These are phyloP conservation scores for Homarus gammarus DNA, from an alignment of 2,888 invertebrate genomes.

Conservation along the genomic window DNA sequence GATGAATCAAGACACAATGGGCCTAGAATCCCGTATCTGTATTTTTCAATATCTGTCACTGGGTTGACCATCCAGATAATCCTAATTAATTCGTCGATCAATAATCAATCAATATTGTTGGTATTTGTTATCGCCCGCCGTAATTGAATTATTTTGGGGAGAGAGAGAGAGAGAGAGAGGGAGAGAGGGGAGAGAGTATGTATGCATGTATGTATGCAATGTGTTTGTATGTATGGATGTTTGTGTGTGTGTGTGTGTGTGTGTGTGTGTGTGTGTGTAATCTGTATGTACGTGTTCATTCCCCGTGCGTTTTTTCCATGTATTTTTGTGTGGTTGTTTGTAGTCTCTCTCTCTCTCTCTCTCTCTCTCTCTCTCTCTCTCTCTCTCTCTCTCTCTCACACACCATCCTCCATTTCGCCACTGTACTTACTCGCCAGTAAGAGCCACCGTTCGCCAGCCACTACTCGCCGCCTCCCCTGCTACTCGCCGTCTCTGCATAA, in stretches of 20 bases:
- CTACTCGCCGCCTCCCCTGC: too few relatives aligned
- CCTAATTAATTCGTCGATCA: constrained; percentile 19
- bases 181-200: not conserved
- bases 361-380: too few relatives aligned
- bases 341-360: not conserved
- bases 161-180: not conserved
- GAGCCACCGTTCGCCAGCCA: too few relatives aligned
- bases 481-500: too few relatives aligned
- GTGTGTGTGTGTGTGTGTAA: too few relatives aligned
- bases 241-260: too few relatives aligned
- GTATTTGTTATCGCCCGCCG: not conserved
- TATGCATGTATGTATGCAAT: too few relatives aligned
- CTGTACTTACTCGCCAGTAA: too few relatives aligned
- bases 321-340: too few relatives aligned
- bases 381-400: not conserved
- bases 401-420: not conserved
- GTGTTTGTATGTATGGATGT: too few relatives aligned
- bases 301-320: too few relatives aligned
- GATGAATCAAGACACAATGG: not conserved
- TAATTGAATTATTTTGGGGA: not conserved
- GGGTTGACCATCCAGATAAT: not conserved
- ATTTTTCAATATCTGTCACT: not conserved
- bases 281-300: too few relatives aligned
- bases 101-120: constrained; percentile 10
- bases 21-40: not conserved